Percentiles rank a stretch among this genome's conserved stretches.
These are phyloP conservation scores for Tyrannus savana DNA, from an alignment of 2,113 vertebrate species.

Conservation along the genomic window DNA sequence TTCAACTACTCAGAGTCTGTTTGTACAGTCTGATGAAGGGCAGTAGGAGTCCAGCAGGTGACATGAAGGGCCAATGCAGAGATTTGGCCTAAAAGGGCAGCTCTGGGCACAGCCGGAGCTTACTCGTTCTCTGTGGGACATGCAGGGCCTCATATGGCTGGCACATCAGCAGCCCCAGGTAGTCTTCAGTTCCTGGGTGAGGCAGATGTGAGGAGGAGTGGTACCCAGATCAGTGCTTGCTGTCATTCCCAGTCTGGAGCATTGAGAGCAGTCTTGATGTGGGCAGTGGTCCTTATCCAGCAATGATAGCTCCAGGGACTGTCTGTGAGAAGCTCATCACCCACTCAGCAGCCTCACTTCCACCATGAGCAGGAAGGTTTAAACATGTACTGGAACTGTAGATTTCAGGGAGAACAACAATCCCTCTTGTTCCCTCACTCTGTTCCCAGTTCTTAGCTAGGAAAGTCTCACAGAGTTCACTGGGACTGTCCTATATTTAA, in stretches of 20 bases:
- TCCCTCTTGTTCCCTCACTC: not conserved
- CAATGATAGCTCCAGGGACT: fast-evolving
- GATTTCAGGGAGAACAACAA: not conserved
- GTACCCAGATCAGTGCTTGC: not conserved
- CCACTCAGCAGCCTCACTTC: not conserved
- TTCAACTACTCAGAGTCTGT: not conserved
- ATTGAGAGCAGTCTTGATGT: not conserved
- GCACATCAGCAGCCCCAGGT: not conserved
- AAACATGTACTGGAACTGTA: not conserved
- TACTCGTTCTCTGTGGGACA: fast-evolving
- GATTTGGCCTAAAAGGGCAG: not conserved
- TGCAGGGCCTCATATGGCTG: not conserved
- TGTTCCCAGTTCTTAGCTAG: not conserved
- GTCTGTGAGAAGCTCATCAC: not conserved
- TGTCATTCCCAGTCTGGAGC: not conserved
- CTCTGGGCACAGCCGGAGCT: not conserved
- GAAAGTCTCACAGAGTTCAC: not conserved
- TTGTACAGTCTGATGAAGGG: not conserved
- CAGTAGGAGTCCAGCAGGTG: fast-evolving
- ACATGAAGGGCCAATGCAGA: not conserved
- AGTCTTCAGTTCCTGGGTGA: not conserved
- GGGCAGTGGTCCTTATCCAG: not conserved
- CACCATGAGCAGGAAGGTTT: not conserved
- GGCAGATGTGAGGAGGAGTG: not conserved
- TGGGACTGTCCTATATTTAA: not conserved